A percentile compares a stretch with the other conserved stretches of the same genome.
Evolutionary conservation across 1,140 invertebrate species (phyloP).

Genomic region (Rhyacophila brunnea): DNA sequence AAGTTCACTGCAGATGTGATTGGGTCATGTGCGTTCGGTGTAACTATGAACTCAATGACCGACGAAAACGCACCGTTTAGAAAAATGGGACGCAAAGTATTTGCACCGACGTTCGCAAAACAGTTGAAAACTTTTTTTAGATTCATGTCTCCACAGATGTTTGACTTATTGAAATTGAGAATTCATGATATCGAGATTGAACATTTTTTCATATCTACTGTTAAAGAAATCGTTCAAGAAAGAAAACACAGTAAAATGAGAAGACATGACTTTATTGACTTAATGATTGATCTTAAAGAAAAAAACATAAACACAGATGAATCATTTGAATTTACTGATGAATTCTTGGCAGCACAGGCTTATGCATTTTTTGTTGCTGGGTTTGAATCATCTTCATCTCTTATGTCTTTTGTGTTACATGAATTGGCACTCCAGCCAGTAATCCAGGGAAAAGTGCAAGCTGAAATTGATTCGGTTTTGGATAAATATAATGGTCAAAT

Average conservation of each 20-base stretch:
- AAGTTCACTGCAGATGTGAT: slow-evolving; percentile 54
- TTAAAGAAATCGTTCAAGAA: slow-evolving; percentile 18
- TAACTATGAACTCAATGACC: slow-evolving; percentile 42
- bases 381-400: slow-evolving; percentile 46
- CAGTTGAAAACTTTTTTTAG: slow-evolving; percentile 6
- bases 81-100: slow-evolving; percentile 42
- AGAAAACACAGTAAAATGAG: slow-evolving; percentile 39
- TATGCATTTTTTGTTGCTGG: slow-evolving; percentile 40
- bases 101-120: slow-evolving; percentile 26
- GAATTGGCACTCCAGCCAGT: slow-evolving; percentile 58
- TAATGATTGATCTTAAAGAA: slow-evolving; percentile 55
- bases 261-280: slow-evolving; percentile 58
- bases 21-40: slow-evolving; percentile 47
- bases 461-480: slow-evolving; percentile 55
- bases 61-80: slow-evolving; percentile 43
- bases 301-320: slow-evolving; percentile 20
- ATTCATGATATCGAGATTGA: slow-evolving; percentile 35
- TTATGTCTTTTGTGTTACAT: slow-evolving; percentile 55
- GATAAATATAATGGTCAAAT: slow-evolving; percentile 42
- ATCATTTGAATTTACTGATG: slow-evolving; percentile 26
- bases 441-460: slow-evolving; percentile 52
- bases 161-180: slow-evolving; percentile 12
- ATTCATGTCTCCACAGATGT: slow-evolving; percentile 8
- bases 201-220: slow-evolving; percentile 19
- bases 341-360: slow-evolving; percentile 40